Percentiles rank a stretch among this genome's conserved stretches.
Conservation (phyloP, 2,888 invertebrate species). For the Junonia oenone region DNA sequence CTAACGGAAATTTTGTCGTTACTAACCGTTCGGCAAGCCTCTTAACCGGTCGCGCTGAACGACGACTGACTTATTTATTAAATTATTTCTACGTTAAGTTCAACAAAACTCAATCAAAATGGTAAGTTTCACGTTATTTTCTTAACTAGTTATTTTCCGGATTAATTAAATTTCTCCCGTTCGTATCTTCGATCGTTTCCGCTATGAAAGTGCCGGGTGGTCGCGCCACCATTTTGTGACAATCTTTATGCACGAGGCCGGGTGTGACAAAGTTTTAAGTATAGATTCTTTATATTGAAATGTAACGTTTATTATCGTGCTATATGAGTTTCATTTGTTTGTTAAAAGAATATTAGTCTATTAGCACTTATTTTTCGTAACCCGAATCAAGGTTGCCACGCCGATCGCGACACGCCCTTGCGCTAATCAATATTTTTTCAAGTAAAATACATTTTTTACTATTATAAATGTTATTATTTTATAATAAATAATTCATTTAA, state of each 20-base stretch:
- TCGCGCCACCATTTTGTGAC: conserved; percentile 70
- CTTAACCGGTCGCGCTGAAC: conserved; percentile 83
- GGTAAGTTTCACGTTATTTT: conserved; percentile 51
- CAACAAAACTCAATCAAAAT: conserved; percentile 72
- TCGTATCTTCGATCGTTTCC: conserved; percentile 19
- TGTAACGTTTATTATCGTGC: neutral
- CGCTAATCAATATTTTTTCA: conserved; percentile 1
- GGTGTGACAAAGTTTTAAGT: conserved; percentile 18
- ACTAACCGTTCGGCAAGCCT: conserved; percentile 84
- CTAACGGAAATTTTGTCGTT: conserved; percentile 62
- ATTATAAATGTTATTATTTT: neutral
- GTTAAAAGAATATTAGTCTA: neutral
- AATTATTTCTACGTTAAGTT: conserved; percentile 71
- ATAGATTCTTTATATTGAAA: neutral
- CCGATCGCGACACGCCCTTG: conserved; percentile 12
- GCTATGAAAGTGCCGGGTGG: conserved; percentile 37
- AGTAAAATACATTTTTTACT: neutral
- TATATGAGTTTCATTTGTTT: neutral
- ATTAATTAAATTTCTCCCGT: neutral
- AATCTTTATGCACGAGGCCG: conserved; percentile 32
- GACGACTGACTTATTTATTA: conserved; percentile 69
- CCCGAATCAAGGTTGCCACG: conserved; percentile 22
- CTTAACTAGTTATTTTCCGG: conserved; percentile 1
- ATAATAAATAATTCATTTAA: too few relatives aligned
- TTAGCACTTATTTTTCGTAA: neutral